Evolutionary conservation across 37 sponge, comb jelly and placozoan genomes (phyloP).

Genomic region (Axinella damicornis): DNA sequence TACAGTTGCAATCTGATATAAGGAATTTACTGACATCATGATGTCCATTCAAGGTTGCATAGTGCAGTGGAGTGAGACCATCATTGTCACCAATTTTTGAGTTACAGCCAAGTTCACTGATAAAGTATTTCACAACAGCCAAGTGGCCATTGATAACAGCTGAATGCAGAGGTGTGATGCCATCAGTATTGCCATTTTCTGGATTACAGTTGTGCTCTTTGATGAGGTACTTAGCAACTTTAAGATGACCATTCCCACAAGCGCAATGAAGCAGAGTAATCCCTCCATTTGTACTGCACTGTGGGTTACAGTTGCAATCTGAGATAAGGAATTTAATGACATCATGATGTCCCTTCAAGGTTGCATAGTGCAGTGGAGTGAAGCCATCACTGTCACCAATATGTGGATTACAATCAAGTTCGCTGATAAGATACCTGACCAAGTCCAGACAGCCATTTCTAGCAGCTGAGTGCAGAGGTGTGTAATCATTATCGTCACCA

Average conservation of each 20-base stretch:
- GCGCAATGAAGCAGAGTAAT: no score
- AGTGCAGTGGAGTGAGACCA: no score
- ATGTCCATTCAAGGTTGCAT: no score
- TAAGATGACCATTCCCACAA: no score
- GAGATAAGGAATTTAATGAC: background rate
- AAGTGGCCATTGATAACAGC: background rate
- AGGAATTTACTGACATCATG: background rate
- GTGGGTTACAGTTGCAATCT: background rate
- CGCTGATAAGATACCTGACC: background rate
- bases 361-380: no score
- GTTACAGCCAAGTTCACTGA: background rate
- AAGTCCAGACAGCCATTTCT: background rate
- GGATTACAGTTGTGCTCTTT: no score
- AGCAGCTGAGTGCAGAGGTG: conserved; percentile 3
- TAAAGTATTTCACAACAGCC: background rate
- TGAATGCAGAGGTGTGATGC: background rate
- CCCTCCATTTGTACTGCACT: no score
- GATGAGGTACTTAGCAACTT: background rate
- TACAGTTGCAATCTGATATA: no score
- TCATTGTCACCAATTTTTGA: no score
- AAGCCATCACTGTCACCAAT: no score
- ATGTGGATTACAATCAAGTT: background rate
- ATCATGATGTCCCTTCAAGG: background rate
- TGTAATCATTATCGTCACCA: background rate
- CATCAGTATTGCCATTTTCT: background rate